Percentiles rank a stretch among this genome's conserved stretches.
These are phyloP conservation scores for Meteorus sp. DNA, from an alignment of 1,140 invertebrate genomes.

Conservation along the genomic window DNA sequence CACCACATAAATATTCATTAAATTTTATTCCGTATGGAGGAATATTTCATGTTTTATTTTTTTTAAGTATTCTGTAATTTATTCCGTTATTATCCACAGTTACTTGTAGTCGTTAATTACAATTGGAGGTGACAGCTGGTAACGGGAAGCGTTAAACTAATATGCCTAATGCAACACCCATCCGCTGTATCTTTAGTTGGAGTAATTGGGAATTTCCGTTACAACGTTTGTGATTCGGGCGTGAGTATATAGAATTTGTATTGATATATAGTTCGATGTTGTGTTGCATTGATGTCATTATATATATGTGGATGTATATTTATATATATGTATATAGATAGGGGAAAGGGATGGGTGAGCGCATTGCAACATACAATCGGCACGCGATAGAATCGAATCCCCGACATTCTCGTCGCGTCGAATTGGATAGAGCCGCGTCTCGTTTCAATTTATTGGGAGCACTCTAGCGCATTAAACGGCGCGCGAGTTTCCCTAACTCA, in stretches of 20 bases:
- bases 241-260: too few relatives aligned
- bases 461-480: neutral
- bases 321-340: neutral
- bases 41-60: too few relatives aligned
- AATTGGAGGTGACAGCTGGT: neutral
- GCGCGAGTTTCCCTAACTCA: too few relatives aligned
- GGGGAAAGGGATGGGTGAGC: neutral
- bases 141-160: neutral
- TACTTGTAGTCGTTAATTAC: neutral
- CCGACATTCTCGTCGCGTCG: conserved; percentile 16
- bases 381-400: conserved; percentile 24
- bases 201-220: conserved; percentile 27
- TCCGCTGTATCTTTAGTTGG: neutral
- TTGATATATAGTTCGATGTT: too few relatives aligned
- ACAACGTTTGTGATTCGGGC: conserved; percentile 15
- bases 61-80: too few relatives aligned
- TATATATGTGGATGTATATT: neutral
- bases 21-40: too few relatives aligned
- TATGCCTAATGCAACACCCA: too few relatives aligned
- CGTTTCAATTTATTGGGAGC: conserved; percentile 15
- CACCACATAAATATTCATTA: too few relatives aligned
- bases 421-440: conserved; percentile 11
- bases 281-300: too few relatives aligned
- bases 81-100: neutral
- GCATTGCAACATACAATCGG: conserved; percentile 9